Evolutionary conservation across 2,113 vertebrate species (phyloP), one percentile per base, ranked within the genome.

Genomic region (Takifugu flavidus): DNA sequence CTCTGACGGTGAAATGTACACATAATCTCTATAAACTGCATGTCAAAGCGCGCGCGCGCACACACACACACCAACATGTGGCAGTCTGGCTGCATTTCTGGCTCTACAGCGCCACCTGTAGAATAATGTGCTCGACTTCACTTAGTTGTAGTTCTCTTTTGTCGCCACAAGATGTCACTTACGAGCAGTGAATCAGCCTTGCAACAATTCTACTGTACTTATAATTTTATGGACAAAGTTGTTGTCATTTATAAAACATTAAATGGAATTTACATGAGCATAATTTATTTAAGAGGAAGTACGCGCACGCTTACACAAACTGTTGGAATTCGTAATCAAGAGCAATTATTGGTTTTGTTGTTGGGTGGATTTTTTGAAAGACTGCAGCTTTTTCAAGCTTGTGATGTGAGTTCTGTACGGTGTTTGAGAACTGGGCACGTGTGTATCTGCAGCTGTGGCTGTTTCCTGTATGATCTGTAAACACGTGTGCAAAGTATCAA

Each of bases 21-120:
- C 34, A 11, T 39, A 6, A 11, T 11, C 8, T 39, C 34, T 20
- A 10, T 39, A 39, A 39, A 39, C 2, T 39, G 8, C 34, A 39
- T 10, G 31, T 34, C 31, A 29, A 39, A 20, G 20, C 20, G 20
- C 20, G 20, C 20, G 20, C 20, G 20, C 20, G 20, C 20, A 20
- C 20, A 20, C 20, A n/a, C n/a, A 20, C 20, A 20, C 20, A 20
- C 20, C 20, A 20, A 20, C 20, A 39, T 39, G 34, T 8, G 7
- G 34, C 34, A 3, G 34, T 39, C 11, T 39, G 8, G 34, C 34
- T 39, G 34, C 11, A 39, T 39, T 39, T 10, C 4, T 34, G 49
- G 68, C 71, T 75, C 60, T 28, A 56, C 54, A 42, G 74, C 68
- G n/a, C 71, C 80, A 73, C 59, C 78, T 83, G 50, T 61, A 42